phyloP scores from a whole-genome alignment of 2,797 vertebrate genomes.

The Danio kyathit region DNA sequence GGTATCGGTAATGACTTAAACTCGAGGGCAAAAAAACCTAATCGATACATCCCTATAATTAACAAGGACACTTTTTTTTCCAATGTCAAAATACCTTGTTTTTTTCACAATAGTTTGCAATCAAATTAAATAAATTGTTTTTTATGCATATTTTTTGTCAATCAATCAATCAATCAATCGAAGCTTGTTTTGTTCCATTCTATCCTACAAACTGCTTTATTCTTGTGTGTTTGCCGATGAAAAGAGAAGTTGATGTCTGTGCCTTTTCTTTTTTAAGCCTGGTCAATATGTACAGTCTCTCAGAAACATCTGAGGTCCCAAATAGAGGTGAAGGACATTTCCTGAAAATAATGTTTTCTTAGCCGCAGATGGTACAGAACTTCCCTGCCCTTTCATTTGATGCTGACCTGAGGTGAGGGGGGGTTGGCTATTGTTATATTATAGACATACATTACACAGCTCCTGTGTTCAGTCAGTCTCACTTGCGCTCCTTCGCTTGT shows the following conservation, averaged over 20 bases:
- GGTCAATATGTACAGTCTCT: background rate
- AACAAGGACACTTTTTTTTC: too few relatives aligned
- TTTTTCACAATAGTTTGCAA: background rate
- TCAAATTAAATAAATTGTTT: background rate
- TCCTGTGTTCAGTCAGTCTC: slow-evolving; percentile 9
- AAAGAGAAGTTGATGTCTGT: background rate
- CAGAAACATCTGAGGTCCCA: slow-evolving; percentile 15
- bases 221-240: background rate
- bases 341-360: slow-evolving; percentile 1
- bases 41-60: too few relatives aligned
- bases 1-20: too few relatives aligned
- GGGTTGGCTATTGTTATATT: slow-evolving; percentile 6
- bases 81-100: background rate
- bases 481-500: slow-evolving; percentile 17
- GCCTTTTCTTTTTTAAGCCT: slow-evolving; percentile 4
- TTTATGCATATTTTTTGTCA: too few relatives aligned
- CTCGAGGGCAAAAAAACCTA: too few relatives aligned
- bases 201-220: background rate
- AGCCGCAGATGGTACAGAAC: slow-evolving; percentile 1
- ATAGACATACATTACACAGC: slow-evolving; percentile 15
- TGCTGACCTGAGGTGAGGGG: slow-evolving; percentile 7
- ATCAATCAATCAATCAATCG: too few relatives aligned
- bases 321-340: slow-evolving; percentile 32
- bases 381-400: slow-evolving; percentile 22
- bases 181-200: background rate